Percentiles rank a stretch among this genome's conserved stretches.
Evolutionary conservation across 2,113 vertebrate species (phyloP).

Genomic region (Amazona guildingii): DNA sequence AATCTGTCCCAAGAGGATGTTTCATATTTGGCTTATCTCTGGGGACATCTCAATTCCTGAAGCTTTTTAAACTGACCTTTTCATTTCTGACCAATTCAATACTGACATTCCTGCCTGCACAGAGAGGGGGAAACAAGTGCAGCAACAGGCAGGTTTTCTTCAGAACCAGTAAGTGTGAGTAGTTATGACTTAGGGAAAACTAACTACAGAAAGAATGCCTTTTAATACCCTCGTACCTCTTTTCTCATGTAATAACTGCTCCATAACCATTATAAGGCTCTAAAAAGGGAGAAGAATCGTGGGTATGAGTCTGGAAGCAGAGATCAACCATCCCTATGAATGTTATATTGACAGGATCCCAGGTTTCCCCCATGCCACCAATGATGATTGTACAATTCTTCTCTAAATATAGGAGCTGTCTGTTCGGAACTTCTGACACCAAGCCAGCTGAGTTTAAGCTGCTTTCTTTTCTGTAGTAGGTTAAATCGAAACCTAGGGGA

Average conservation of each 20-base stretch:
- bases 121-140: neutral
- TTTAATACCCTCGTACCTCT: neutral
- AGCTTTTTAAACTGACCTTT: conserved; percentile 24
- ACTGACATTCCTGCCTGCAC: neutral
- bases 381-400: neutral
- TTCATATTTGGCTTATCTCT: neutral
- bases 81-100: neutral
- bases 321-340: neutral
- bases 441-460: neutral
- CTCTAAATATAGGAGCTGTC: neutral
- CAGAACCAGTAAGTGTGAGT: neutral
- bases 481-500: neutral
- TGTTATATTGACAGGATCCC: neutral
- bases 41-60: neutral
- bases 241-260: neutral
- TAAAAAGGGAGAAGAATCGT: neutral
- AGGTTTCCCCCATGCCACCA: neutral
- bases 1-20: neutral
- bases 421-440: neutral
- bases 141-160: neutral
- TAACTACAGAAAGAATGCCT: neutral
- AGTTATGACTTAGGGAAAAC: neutral
- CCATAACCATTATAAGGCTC: neutral
- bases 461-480: neutral
- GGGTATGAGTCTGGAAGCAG: neutral